phyloP scores from a whole-genome alignment of 2,113 vertebrate genomes.

The Nycticryphes semicollaris region DNA sequence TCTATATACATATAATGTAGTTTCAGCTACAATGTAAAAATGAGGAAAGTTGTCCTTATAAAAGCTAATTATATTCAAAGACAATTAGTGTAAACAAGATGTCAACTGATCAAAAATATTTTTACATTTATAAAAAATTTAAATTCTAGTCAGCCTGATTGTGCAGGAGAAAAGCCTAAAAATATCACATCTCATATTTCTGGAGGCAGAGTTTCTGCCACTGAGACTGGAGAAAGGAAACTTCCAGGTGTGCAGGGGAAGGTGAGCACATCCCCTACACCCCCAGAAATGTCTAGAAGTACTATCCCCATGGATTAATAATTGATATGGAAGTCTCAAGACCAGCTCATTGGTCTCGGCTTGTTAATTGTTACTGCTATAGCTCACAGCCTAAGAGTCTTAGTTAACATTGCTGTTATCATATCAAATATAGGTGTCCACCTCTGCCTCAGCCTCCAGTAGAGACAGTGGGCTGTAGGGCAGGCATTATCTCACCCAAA shows the following conservation, averaged over 20 bases:
- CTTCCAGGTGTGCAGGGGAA: neutral
- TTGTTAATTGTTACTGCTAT: neutral
- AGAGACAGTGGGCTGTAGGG: neutral
- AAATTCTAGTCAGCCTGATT: neutral
- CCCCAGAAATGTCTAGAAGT: neutral
- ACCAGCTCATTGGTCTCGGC: neutral
- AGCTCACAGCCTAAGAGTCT: neutral
- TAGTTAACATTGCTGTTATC: neutral
- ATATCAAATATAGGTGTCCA: neutral
- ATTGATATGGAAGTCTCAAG: neutral
- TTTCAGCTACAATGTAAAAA: constrained; percentile 15
- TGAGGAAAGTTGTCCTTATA: neutral
- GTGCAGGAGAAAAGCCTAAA: constrained; percentile 5
- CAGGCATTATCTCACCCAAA: neutral
- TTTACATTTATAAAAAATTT: constrained; percentile 26
- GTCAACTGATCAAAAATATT: constrained; percentile 18
- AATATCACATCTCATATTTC: neutral
- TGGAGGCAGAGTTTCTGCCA: neutral
- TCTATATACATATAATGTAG: neutral
- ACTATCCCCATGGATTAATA: neutral
- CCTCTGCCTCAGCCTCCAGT: neutral
- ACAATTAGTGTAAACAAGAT: neutral
- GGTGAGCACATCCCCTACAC: neutral
- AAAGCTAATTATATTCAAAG: constrained; percentile 18
- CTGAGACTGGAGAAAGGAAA: neutral